Evolutionary conservation across 2,797 vertebrate species (phyloP).

Genomic region (Eulemur albifrons): DNA sequence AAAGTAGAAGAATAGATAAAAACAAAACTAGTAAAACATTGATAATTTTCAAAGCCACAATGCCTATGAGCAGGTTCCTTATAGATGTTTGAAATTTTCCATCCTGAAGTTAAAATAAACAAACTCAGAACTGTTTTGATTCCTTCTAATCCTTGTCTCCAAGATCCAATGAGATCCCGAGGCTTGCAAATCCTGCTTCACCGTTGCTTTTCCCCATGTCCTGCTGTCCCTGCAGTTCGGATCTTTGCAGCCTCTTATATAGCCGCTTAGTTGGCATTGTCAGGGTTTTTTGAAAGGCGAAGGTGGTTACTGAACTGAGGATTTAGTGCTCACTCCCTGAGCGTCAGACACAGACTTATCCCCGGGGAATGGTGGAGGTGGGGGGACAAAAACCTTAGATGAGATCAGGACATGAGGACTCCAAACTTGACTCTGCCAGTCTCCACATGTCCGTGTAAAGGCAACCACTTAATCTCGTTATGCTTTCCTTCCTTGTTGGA

Average conservation of each 20-base stretch:
- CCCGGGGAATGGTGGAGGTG: background rate
- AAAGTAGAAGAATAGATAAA: background rate
- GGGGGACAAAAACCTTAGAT: background rate
- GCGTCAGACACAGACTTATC: background rate
- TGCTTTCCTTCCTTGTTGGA: background rate
- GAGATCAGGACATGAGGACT: background rate
- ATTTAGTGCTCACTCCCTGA: background rate
- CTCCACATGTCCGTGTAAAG: background rate
- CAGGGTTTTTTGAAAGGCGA: background rate
- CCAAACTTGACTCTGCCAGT: background rate
- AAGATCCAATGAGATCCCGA: background rate
- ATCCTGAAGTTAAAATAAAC: background rate
- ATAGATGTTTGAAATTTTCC: background rate
- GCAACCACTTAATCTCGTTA: background rate
- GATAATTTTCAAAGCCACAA: background rate
- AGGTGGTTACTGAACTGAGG: background rate
- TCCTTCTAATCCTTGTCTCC: background rate
- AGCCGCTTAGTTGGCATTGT: background rate
- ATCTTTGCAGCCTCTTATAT: background rate
- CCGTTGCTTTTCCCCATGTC: background rate
- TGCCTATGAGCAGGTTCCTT: background rate
- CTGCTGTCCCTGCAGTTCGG: background rate
- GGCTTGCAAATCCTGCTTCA: background rate
- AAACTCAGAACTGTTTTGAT: background rate
- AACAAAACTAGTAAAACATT: background rate